Conservation (phyloP, 2,113 vertebrate species). For the Mormyrus lacerda region DNA sequence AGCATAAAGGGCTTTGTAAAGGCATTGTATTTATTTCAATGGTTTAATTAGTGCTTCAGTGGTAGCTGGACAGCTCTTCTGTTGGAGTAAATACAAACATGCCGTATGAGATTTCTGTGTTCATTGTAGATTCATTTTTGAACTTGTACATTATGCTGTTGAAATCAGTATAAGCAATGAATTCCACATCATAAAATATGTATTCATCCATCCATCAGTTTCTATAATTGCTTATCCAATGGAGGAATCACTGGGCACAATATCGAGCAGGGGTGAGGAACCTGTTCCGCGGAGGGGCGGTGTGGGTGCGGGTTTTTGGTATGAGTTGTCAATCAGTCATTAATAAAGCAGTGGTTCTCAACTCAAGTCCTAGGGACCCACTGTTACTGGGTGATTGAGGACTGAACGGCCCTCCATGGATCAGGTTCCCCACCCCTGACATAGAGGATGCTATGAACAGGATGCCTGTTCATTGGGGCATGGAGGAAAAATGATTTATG, state of each 20-base stretch:
- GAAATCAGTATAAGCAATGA: not conserved
- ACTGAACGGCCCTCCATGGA: no score
- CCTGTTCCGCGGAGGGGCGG: no score
- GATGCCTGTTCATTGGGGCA: not conserved
- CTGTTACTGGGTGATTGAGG: no score
- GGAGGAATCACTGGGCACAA: not conserved
- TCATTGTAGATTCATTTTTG: not conserved
- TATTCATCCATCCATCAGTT: not conserved
- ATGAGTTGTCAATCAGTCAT: no score
- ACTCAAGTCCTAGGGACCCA: no score
- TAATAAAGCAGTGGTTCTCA: no score
- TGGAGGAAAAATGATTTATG: not conserved
- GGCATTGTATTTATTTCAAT: not conserved
- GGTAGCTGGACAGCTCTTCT: not conserved
- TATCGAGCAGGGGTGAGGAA: no score
- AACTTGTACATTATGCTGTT: not conserved
- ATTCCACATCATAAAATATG: not conserved
- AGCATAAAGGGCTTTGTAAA: not conserved
- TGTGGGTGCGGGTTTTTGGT: no score
- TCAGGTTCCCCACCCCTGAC: not conserved
- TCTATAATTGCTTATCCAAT: not conserved
- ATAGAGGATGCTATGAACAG: not conserved
- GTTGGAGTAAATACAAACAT: not conserved
- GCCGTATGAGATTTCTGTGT: not conserved
- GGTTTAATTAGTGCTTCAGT: not conserved